A percentile compares a stretch with the other conserved stretches of the same genome.
These are phyloP conservation scores for Melolontha melolontha DNA, from an alignment of 2,888 invertebrate genomes.

Conservation along the genomic window DNA sequence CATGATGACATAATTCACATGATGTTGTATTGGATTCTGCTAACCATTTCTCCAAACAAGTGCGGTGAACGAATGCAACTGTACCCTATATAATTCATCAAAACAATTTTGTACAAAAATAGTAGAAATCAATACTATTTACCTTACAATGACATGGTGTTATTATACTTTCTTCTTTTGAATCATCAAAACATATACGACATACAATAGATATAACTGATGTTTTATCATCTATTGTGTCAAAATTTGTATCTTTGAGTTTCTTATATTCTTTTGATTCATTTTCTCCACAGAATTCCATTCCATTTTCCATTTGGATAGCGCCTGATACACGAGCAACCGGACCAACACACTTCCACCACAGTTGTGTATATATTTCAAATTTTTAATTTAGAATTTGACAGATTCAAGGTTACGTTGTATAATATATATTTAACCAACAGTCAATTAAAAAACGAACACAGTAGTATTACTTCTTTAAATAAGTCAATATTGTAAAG, in stretches of 20 bases:
- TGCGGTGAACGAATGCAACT: constrained; percentile 78
- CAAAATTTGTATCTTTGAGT: constrained; percentile 33
- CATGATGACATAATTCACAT: constrained; percentile 80
- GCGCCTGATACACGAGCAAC: constrained; percentile 37
- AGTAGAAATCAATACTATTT: constrained; percentile 42
- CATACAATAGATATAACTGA: constrained; percentile 63
- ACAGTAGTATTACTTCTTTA: constrained; percentile 15
- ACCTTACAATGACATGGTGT: constrained; percentile 69
- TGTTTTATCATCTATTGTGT: constrained; percentile 47
- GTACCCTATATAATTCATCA: constrained; percentile 71
- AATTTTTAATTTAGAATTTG: constrained; percentile 25
- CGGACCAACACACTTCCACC: constrained; percentile 25
- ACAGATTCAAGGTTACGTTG: constrained; percentile 39
- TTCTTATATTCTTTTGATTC: constrained; percentile 38
- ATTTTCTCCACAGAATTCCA: constrained; percentile 35
- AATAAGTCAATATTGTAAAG: constrained; percentile 8
- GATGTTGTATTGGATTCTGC: constrained; percentile 77
- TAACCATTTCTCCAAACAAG: constrained; percentile 81
- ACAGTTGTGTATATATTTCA: constrained; percentile 25
- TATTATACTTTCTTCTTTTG: constrained; percentile 64
- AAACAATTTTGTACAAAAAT: constrained; percentile 41
- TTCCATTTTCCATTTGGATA: constrained; percentile 41
- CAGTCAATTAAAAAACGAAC: constrained; percentile 30
- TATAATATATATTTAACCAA: neutral
- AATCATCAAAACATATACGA: constrained; percentile 68